These are phyloP conservation scores for Drosophila kepulauana DNA, from an alignment of 1,140 invertebrate genomes.

Conservation along the genomic window DNA sequence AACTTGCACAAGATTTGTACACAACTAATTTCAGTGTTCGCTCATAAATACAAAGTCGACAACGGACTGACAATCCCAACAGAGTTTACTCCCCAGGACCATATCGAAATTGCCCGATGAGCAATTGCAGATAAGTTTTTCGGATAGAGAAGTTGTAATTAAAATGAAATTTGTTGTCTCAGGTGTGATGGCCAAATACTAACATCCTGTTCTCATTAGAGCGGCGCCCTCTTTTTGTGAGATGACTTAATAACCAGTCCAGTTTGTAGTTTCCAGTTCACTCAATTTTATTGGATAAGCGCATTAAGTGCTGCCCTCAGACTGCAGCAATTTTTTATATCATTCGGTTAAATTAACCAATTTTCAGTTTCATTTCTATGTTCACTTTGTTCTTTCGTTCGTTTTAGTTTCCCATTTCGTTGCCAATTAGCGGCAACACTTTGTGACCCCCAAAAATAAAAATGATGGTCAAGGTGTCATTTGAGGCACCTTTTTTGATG, in stretches of 20 bases:
- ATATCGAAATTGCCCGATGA: slow-evolving; percentile 40
- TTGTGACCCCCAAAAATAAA: slow-evolving; percentile 10
- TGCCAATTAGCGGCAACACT: slow-evolving; percentile 58
- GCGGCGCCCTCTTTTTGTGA: slow-evolving; percentile 19
- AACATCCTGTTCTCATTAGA: slow-evolving; percentile 72
- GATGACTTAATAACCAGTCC: slow-evolving; percentile 67
- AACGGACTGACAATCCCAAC: slow-evolving; percentile 60
- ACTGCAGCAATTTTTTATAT: slow-evolving; percentile 55
- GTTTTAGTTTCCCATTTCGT: slow-evolving; percentile 20
- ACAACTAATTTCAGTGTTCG: slow-evolving; percentile 73
- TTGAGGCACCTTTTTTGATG: slow-evolving; percentile 72
- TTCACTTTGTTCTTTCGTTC: slow-evolving; percentile 8
- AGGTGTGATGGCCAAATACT: slow-evolving; percentile 13
- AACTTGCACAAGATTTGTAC: slow-evolving; percentile 80
- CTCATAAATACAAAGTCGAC: slow-evolving; percentile 77
- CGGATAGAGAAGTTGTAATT: slow-evolving; percentile 60
- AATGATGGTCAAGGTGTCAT: slow-evolving; percentile 63
- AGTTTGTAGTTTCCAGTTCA: slow-evolving; percentile 17
- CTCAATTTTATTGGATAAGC: slow-evolving; percentile 23
- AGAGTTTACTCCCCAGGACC: slow-evolving; percentile 1
- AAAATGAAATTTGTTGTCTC: slow-evolving; percentile 72
- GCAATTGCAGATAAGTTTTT: slow-evolving; percentile 63
- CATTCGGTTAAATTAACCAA: slow-evolving; percentile 74
- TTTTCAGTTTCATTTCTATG: slow-evolving; percentile 45
- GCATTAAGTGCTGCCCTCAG: slow-evolving; percentile 47